Evolutionary conservation across 2,113 vertebrate species (phyloP), one percentile per base, ranked within the genome.

Genomic region (Scalopus aquaticus): DNA sequence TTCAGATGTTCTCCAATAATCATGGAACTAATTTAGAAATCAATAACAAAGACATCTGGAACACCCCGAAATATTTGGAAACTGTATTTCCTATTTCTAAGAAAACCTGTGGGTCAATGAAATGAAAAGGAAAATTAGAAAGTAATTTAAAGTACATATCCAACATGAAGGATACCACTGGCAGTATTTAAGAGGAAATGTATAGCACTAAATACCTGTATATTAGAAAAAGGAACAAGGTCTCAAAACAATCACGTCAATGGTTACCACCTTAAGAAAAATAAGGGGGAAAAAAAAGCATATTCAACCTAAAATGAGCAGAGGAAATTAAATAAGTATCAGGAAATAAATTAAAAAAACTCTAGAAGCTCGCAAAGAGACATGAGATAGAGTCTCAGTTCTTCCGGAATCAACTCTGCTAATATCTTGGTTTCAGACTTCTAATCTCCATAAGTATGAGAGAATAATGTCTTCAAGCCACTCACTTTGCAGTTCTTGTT

Each of bases 1-100:
- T 37, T 46, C 49, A 49, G 24, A 39, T 20, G 42, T n/a, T 78
- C n/a, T 78, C 64, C 17, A 78, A 39, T 1, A 46, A 84, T 60
- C 86, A 60, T n/a, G 42, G 6, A 87, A 92, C 79, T 70, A 62
- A 60, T n/a, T n/a, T 49, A 79, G n/a, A 80, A 87, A 80, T 62
- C n/a, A 78, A 24, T 69, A 92, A 37, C 64, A 86, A 32, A 58
- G 24, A 79, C 46, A 73, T 46, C 28, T 85, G 32, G 56, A 78
- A 78, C 44, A 78, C 56, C 37, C 62, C 26, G 78, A 67, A 37
- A 58, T 30, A 82, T 24, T 19, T 56, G 60, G 42, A 79, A 69
- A 69, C 73, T 85, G 82, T 62, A 64, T 13, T 74, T 12, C 79
- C 73, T 74, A 39, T 42, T 46, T 90, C 49, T 22, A 58, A n/a